These are phyloP conservation scores for Sinella curviseta DNA, from an alignment of 1,140 invertebrate species.

Conservation along the genomic window DNA sequence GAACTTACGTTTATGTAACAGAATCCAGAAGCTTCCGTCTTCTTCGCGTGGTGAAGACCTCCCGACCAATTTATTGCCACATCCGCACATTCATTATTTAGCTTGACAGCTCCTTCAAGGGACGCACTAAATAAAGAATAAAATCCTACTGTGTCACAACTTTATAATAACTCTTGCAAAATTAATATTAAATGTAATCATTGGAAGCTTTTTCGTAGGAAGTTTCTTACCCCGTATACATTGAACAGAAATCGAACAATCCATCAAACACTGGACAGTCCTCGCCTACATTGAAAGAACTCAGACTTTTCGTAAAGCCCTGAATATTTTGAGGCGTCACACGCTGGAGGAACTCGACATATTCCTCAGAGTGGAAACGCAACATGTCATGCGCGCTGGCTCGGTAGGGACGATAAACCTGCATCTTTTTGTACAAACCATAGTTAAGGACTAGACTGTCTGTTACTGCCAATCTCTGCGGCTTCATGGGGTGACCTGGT, in stretches of 20 bases:
- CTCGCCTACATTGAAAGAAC: slow-evolving; percentile 96
- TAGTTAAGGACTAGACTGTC: slow-evolving; percentile 95
- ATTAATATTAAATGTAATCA: too few relatives aligned
- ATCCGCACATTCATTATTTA: slow-evolving; percentile 92
- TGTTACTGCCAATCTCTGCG: slow-evolving; percentile 89
- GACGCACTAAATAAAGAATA: too few relatives aligned
- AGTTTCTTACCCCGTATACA: too few relatives aligned
- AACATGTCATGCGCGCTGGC: slow-evolving; percentile 96
- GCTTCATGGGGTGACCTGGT: slow-evolving; percentile 96
- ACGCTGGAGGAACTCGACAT: slow-evolving; percentile 93
- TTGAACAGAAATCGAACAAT: slow-evolving; percentile 96
- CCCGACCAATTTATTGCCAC: slow-evolving; percentile 99
- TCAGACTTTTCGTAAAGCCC: slow-evolving; percentile 87
- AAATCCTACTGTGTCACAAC: too few relatives aligned
- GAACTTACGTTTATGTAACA: slow-evolving; percentile 87
- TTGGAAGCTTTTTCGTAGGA: too few relatives aligned
- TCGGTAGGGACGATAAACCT: slow-evolving; percentile 89
- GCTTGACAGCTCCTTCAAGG: slow-evolving; percentile 85
- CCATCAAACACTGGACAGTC: slow-evolving; percentile 98
- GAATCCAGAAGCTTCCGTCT: slow-evolving; percentile 96
- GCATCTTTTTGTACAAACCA: slow-evolving; percentile 94
- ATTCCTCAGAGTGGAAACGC: slow-evolving; percentile 96
- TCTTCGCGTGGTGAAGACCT: slow-evolving; percentile 98
- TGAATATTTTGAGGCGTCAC: slow-evolving; percentile 96
- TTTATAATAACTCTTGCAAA: too few relatives aligned